These are phyloP conservation scores for Procapra przewalskii DNA, from an alignment of 2,113 vertebrate species.

Conservation along the genomic window DNA sequence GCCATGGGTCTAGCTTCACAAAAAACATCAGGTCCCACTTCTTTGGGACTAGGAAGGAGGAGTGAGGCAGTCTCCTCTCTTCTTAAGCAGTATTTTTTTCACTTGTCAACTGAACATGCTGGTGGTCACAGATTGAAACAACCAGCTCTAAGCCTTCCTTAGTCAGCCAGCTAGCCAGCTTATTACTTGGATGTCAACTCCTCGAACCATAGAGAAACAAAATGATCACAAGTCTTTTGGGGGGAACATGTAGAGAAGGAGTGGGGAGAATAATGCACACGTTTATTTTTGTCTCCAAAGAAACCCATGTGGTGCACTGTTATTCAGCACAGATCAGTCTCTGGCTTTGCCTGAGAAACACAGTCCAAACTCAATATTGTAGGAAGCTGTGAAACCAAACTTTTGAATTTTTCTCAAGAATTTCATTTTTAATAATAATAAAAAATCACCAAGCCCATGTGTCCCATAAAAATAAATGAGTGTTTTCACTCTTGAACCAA, in stretches of 20 bases:
- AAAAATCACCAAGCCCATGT: slow-evolving; percentile 36
- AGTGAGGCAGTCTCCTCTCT: neutral
- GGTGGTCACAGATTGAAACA: neutral
- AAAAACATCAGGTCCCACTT: neutral
- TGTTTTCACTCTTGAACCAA: slow-evolving; percentile 39
- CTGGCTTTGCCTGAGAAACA: neutral
- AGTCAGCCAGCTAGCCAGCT: neutral
- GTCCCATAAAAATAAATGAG: slow-evolving; percentile 61
- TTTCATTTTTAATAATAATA: slow-evolving; percentile 59
- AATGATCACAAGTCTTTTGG: neutral
- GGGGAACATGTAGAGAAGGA: neutral
- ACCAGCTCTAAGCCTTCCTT: neutral
- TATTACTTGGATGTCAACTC: neutral
- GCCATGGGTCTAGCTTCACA: too few relatives aligned
- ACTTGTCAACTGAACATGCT: neutral
- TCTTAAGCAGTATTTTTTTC: neutral
- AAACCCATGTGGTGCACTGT: neutral
- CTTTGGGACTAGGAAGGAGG: neutral
- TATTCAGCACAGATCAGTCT: neutral
- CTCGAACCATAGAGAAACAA: neutral
- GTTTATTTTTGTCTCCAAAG: neutral
- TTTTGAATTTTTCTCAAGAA: slow-evolving; percentile 63
- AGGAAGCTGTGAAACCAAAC: slow-evolving; percentile 55
- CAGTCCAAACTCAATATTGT: slow-evolving; percentile 27
- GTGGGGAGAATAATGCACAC: neutral